Base-by-base conservation (phyloP, 2,113 vertebrate species). In the Anseranas semipalmata region DNA sequence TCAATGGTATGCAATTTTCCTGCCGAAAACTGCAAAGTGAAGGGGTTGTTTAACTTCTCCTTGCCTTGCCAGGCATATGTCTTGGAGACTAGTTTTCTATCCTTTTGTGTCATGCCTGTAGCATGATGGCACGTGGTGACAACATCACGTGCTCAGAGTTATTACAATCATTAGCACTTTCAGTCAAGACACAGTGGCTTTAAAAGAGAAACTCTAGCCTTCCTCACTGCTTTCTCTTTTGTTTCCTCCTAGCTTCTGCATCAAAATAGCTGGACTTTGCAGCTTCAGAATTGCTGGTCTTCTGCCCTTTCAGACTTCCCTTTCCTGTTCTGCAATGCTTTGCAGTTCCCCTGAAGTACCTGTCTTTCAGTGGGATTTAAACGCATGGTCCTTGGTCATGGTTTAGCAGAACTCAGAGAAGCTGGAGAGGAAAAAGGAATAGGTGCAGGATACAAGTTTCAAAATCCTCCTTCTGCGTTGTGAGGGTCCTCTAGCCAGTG, bases 151-250 rank as follows among this genome's bases (percentile, higher is more conserved):
- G 7, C 13, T 39, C 43, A 12, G 8, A 3, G 0, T 53, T 86
- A 48, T 15, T 68, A 15, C 11, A 62, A 9, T 7, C 33, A 52
- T 55, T 21, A 87, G 33, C 17, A 24, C 53, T 68, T 35, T 41
- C 46, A 63, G 15, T 70, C 71, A 59, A 74, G 25, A 4, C 33
- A 50, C 45, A 62, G 22, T 32, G 32, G 30, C 56, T 80, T 89
- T 84, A 72, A 50, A 74, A 93, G 25, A 85, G 82, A 96, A 94
- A 84, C n/a, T 73, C 14, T 71, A 48, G 15, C 39, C 88, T 95
- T 65, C 55, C 63, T 52, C 58, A 66, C 35, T 76, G 13, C 12
- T 72, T 91, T 92, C 60, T 79, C 4, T 46, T 32, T 35, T 15
- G 7, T 68, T 84, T 93, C 46, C 75, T 93, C 28, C 4, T 17